Evolutionary conservation across 2,888 invertebrate species (phyloP).

Genomic region (Sminthurides aquaticus): DNA sequence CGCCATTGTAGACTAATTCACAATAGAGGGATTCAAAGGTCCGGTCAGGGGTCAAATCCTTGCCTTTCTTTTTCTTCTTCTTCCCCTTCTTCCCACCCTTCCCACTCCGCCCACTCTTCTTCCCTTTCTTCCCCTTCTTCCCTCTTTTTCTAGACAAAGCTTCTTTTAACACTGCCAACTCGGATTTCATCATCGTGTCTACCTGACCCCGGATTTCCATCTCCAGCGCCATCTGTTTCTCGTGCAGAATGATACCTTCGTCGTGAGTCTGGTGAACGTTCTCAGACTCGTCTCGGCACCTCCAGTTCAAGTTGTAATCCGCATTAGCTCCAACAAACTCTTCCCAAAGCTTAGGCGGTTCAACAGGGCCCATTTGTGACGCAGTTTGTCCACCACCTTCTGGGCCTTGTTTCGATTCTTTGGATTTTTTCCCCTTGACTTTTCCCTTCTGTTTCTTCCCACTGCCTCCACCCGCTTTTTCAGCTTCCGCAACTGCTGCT

Average conservation of each 20-base stretch:
- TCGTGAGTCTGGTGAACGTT: slow-evolving; percentile 71
- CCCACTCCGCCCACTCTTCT: slow-evolving; percentile 45
- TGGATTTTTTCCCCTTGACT: slow-evolving; percentile 52
- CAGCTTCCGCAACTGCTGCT: not conserved
- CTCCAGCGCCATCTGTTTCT: slow-evolving; percentile 75
- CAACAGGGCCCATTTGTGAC: slow-evolving; percentile 55
- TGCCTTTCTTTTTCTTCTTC: slow-evolving; percentile 83
- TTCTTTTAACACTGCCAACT: slow-evolving; percentile 58
- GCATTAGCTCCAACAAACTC: slow-evolving; percentile 64
- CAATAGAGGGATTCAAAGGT: slow-evolving; percentile 84
- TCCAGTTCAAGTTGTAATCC: slow-evolving; percentile 74
- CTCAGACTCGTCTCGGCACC: slow-evolving; percentile 64
- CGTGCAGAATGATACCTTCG: slow-evolving; percentile 71
- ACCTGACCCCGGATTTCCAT: slow-evolving; percentile 62
- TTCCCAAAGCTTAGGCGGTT: slow-evolving; percentile 63
- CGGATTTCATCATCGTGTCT: slow-evolving; percentile 51
- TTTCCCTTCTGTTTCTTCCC: slow-evolving; percentile 46
- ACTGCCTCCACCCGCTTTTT: not conserved
- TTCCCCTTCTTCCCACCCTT: slow-evolving; percentile 75
- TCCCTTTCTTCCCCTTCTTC: slow-evolving; percentile 50
- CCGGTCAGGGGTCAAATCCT: slow-evolving; percentile 82
- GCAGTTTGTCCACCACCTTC: slow-evolving; percentile 56
- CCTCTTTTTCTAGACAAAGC: slow-evolving; percentile 52
- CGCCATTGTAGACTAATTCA: slow-evolving; percentile 82
- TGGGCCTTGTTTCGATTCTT: slow-evolving; percentile 51